These are phyloP conservation scores for Pithys albifrons DNA, from an alignment of 2,113 vertebrate genomes.

Conservation along the genomic window DNA sequence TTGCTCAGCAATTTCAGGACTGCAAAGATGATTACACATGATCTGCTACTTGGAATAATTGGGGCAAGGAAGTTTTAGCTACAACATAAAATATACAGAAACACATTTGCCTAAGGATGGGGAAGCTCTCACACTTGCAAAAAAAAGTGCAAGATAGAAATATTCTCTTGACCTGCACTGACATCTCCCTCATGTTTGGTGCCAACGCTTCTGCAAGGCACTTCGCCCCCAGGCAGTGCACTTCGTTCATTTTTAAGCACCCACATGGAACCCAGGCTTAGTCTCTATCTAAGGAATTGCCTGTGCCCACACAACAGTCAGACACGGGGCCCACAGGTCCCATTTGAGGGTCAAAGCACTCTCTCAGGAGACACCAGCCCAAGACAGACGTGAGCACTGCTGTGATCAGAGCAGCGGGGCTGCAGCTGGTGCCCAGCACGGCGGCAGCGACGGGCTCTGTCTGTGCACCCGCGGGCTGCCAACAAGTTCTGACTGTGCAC, in stretches of 20 bases:
- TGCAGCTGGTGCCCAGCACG: neutral
- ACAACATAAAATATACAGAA: neutral
- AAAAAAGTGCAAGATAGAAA: neutral
- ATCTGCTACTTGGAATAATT: neutral
- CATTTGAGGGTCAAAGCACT: neutral
- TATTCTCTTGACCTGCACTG: neutral
- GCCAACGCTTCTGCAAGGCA: neutral
- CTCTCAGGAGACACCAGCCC: neutral
- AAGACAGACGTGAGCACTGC: rapidly evolving
- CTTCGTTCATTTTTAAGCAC: neutral
- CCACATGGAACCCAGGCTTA: neutral
- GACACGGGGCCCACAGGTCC: neutral
- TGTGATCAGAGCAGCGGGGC: rapidly evolving
- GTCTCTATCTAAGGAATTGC: neutral
- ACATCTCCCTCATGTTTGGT: neutral
- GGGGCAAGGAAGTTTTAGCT: neutral
- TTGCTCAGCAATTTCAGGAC: neutral
- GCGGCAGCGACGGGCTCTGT: neutral
- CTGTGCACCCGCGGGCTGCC: rapidly evolving
- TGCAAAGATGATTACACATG: neutral
- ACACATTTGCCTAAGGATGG: neutral
- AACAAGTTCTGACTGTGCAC: neutral
- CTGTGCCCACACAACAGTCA: rapidly evolving
- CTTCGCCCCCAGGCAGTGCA: neutral
- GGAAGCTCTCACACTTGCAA: neutral